These are phyloP conservation scores for Troides oblongomaculatus DNA, from an alignment of 2,888 invertebrate genomes.

Conservation along the genomic window DNA sequence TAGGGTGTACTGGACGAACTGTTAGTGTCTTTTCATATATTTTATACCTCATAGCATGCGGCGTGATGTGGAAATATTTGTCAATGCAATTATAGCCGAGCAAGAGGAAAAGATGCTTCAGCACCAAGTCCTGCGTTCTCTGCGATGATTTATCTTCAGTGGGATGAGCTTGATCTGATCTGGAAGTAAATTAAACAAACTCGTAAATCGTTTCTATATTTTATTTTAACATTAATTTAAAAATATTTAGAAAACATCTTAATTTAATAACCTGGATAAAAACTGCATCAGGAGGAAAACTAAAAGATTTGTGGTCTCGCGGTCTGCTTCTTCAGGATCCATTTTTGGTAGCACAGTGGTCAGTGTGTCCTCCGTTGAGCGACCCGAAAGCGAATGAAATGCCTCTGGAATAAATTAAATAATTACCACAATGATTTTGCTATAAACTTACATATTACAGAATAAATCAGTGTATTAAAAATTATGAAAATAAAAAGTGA, in stretches of 20 bases:
- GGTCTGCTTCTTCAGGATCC: constrained; percentile 96
- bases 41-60: constrained; percentile 87
- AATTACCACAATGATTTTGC: not conserved
- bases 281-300: constrained; percentile 99
- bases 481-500: too few relatives aligned
- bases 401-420: constrained; percentile 44
- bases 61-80: constrained; percentile 94
- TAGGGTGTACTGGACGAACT: too few relatives aligned
- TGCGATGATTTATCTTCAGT: constrained; percentile 90
- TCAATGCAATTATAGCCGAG: constrained; percentile 96
- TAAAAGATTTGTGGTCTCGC: constrained; percentile 96
- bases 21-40: too few relatives aligned
- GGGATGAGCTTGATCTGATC: constrained; percentile 85
- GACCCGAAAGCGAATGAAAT: constrained; percentile 89
- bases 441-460: too few relatives aligned
- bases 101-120: constrained; percentile 94
- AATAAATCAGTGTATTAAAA: too few relatives aligned
- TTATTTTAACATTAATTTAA: too few relatives aligned
- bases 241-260: too few relatives aligned
- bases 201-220: too few relatives aligned
- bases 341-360: constrained; percentile 90
- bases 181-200: constrained; percentile 38
- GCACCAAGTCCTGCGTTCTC: constrained; percentile 91
- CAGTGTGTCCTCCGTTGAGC: constrained; percentile 85
- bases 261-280: constrained; percentile 83